Percentiles rank a stretch among this genome's conserved stretches.
Evolutionary conservation across 2,888 invertebrate species (phyloP).

Genomic region (Mythimna ferrago): DNA sequence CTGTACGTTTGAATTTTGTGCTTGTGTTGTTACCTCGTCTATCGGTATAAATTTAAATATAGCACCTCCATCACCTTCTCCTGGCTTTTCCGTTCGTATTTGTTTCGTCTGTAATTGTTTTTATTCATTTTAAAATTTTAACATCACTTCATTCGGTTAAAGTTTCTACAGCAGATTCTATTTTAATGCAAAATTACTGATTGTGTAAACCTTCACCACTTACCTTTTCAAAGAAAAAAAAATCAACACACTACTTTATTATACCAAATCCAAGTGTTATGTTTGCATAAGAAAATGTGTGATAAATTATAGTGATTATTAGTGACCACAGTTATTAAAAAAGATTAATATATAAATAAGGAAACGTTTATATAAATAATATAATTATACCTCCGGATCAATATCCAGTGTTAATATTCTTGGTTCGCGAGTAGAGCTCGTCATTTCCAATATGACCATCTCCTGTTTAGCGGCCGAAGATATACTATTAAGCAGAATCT

Average conservation of each 20-base stretch:
- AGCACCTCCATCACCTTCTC: constrained; percentile 80
- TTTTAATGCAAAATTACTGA: constrained; percentile 39
- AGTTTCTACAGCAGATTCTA: constrained; percentile 32
- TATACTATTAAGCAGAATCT: constrained; percentile 91
- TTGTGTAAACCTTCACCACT: constrained; percentile 78
- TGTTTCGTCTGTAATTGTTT: constrained; percentile 88
- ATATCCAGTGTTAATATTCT: constrained; percentile 91
- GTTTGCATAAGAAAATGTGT: constrained; percentile 60
- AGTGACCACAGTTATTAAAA: constrained; percentile 59
- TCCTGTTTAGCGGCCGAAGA: constrained; percentile 91
- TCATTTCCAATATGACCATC: constrained; percentile 89
- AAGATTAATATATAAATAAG: constrained; percentile 68
- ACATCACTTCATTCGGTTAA: constrained; percentile 13
- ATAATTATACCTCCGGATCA: constrained; percentile 91
- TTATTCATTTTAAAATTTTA: constrained; percentile 58
- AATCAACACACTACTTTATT: constrained; percentile 56
- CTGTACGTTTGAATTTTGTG: constrained; percentile 84
- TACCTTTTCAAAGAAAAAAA: constrained; percentile 71
- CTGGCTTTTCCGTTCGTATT: constrained; percentile 89
- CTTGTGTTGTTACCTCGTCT: constrained; percentile 82
- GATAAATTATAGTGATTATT: constrained; percentile 58
- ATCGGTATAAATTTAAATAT: constrained; percentile 88
- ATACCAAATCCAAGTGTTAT: constrained; percentile 64
- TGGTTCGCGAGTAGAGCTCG: constrained; percentile 88
- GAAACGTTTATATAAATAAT: constrained; percentile 77